phyloP scores from a whole-genome alignment of 2,113 vertebrate species.

The Bufo gargarizans region DNA sequence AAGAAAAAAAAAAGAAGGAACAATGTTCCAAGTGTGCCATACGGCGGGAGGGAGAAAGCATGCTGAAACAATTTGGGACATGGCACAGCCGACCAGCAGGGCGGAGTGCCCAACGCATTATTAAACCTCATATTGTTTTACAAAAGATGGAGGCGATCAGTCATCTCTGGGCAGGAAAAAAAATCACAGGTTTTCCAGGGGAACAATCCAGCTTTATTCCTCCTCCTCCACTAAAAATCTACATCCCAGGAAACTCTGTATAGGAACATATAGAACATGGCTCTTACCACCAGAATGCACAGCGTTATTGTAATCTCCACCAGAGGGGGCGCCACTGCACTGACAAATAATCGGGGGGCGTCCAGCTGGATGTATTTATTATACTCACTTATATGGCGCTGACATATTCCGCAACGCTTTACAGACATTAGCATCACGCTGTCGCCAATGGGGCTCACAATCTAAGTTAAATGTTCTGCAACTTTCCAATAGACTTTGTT shows the following conservation, averaged over 20 bases:
- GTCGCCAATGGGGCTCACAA: too few relatives aligned
- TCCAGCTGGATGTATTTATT: too few relatives aligned
- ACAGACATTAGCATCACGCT: too few relatives aligned
- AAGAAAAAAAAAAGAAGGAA: constrained; percentile 63
- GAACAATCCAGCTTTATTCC: constrained; percentile 46
- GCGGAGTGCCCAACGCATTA: constrained; percentile 74
- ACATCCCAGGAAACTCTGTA: not conserved
- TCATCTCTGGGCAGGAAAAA: constrained; percentile 70
- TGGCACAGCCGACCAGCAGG: constrained; percentile 74
- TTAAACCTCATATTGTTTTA: constrained; percentile 79
- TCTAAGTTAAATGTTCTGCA: too few relatives aligned
- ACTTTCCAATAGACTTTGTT: too few relatives aligned
- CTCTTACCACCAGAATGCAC: not conserved
- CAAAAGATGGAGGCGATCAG: constrained; percentile 70
- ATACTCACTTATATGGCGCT: too few relatives aligned
- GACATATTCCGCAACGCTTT: too few relatives aligned
- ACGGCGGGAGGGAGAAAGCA: constrained; percentile 77
- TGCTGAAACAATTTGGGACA: constrained; percentile 82
- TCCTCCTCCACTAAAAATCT: not conserved
- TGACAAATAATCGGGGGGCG: too few relatives aligned
- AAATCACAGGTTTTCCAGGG: constrained; percentile 64
- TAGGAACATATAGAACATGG: not conserved
- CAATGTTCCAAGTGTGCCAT: constrained; percentile 76
- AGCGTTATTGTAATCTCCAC: not conserved
- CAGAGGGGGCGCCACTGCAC: not conserved